Evolutionary conservation across 2,113 vertebrate genomes (phyloP).

Genomic region (Elgaria multicarinata): DNA sequence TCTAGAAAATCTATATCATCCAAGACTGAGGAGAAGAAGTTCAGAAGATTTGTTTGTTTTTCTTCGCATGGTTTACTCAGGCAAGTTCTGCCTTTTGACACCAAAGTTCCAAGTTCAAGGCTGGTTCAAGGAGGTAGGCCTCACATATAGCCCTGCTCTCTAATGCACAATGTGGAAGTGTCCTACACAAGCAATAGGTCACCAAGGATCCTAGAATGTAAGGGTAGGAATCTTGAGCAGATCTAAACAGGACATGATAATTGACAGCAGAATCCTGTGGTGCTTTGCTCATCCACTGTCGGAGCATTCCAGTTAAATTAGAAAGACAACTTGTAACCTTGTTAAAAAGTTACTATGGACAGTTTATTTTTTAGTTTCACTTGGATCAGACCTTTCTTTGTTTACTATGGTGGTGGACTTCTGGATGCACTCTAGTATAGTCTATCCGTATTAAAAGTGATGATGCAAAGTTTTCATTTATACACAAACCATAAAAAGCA

Average conservation of each 20-base stretch:
- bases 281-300: not conserved
- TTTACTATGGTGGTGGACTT: slow-evolving; percentile 36
- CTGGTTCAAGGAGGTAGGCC: not conserved
- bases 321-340: slow-evolving; percentile 37
- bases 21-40: too few species aligned
- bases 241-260: not conserved
- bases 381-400: slow-evolving; percentile 37
- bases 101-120: slow-evolving; percentile 12
- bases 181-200: not conserved
- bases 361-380: slow-evolving; percentile 55
- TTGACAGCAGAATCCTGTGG: not conserved
- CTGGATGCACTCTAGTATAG: slow-evolving; percentile 56
- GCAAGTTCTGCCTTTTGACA: not conserved
- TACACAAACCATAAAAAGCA: slow-evolving; percentile 75
- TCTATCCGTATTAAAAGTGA: slow-evolving; percentile 74
- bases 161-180: not conserved
- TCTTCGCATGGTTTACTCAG: not conserved
- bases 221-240: not conserved
- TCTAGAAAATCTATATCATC: too few species aligned
- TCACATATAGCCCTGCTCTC: not conserved
- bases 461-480: slow-evolving; percentile 80
- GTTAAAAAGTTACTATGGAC: slow-evolving; percentile 41
- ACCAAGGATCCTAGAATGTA: not conserved
- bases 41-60: not conserved
- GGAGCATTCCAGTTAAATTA: slow-evolving; percentile 49